These are phyloP conservation scores for Elephas maximus DNA, from an alignment of 2,113 vertebrate genomes.

Conservation along the genomic window DNA sequence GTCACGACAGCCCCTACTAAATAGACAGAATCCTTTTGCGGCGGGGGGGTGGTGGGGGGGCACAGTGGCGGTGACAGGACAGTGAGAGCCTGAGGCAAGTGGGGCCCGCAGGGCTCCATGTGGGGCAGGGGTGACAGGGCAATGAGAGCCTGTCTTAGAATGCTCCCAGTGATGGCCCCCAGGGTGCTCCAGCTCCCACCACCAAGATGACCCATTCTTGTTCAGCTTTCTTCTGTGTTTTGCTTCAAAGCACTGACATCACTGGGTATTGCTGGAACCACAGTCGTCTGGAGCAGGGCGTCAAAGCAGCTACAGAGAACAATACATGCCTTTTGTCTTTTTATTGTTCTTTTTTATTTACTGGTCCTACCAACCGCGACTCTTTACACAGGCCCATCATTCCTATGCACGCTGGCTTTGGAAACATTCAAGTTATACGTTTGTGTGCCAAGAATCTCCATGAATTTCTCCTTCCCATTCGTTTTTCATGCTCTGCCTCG, in stretches of 20 bases:
- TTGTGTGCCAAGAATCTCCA: slow-evolving; percentile 71
- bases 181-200: background rate
- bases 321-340: slow-evolving; percentile 67
- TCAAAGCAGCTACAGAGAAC: slow-evolving; percentile 56
- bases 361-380: slow-evolving; percentile 94
- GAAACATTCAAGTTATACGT: slow-evolving; percentile 87
- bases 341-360: slow-evolving; percentile 92
- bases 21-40: background rate
- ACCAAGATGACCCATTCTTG: background rate
- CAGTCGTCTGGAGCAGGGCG: background rate
- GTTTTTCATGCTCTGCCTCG: slow-evolving; percentile 67
- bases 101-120: too few species aligned
- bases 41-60: too few species aligned
- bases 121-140: background rate
- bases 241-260: background rate
- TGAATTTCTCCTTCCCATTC: slow-evolving; percentile 61
- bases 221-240: background rate
- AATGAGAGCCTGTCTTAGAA: background rate
- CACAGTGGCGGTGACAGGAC: background rate
- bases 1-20: background rate
- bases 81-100: background rate
- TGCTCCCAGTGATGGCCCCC: background rate
- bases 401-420: slow-evolving; percentile 87
- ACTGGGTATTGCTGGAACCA: background rate
- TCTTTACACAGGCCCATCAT: slow-evolving; percentile 93